Percentiles rank a stretch among this genome's conserved stretches.
Evolutionary conservation across 2,888 invertebrate species (phyloP).

Genomic region (Eupithecia insigniata): DNA sequence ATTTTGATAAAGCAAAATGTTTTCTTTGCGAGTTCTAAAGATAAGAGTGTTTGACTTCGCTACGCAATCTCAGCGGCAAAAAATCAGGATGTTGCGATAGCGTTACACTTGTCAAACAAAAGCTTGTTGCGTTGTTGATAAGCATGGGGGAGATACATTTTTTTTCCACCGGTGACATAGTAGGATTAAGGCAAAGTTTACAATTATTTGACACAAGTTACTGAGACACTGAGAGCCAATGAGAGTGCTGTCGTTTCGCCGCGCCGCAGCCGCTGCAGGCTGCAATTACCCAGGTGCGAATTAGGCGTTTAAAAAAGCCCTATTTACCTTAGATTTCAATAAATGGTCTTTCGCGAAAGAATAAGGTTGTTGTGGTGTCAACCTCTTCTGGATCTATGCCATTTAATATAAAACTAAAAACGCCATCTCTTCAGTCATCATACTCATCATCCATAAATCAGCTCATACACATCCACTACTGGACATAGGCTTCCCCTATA

Average conservation of each 20-base stretch:
- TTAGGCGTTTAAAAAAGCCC: too few relatives aligned
- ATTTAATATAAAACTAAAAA: too few relatives aligned
- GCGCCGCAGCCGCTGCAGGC: neutral
- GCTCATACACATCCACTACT: too few relatives aligned
- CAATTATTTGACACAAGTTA: neutral
- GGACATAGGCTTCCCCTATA: too few relatives aligned
- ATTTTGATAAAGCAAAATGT: slow-evolving; percentile 67
- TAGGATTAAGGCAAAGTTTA: neutral
- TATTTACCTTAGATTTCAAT: too few relatives aligned
- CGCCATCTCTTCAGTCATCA: too few relatives aligned
- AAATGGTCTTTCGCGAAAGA: too few relatives aligned
- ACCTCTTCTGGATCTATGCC: too few relatives aligned
- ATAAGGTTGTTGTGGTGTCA: too few relatives aligned
- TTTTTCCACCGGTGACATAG: slow-evolving; percentile 7
- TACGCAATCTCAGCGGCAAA: slow-evolving; percentile 69
- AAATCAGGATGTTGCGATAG: slow-evolving; percentile 77
- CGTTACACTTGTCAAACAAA: slow-evolving; percentile 54
- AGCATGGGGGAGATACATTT: slow-evolving; percentile 17
- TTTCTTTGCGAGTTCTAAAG: slow-evolving; percentile 61
- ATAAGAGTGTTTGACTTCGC: slow-evolving; percentile 74
- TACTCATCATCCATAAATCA: too few relatives aligned
- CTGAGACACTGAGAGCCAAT: neutral
- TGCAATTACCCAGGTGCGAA: neutral
- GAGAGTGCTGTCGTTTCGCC: too few relatives aligned
- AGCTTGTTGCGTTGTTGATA: slow-evolving; percentile 19